Percentiles rank a stretch among this genome's conserved stretches.
Evolutionary conservation across 1,140 invertebrate species (phyloP).

Genomic region (Trypoxylus dichotomus): DNA sequence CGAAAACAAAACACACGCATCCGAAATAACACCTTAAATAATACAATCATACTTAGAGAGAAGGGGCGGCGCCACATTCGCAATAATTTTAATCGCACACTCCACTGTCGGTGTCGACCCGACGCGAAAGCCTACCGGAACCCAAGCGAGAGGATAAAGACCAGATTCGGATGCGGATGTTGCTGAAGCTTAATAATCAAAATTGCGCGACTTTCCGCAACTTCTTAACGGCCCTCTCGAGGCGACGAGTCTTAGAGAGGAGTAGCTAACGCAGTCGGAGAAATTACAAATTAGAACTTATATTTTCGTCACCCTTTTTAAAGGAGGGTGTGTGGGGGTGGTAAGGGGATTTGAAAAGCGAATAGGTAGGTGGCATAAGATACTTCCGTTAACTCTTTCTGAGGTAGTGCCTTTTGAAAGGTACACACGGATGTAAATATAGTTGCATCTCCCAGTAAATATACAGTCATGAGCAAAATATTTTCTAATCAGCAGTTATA

Average conservation of each 20-base stretch:
- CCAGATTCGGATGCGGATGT: conserved; percentile 9
- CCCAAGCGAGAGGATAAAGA: background rate
- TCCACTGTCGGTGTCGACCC: background rate
- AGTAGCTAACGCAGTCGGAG: conserved; percentile 1
- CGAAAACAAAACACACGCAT: conserved; percentile 11
- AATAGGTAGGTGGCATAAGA: background rate
- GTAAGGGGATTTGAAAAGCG: background rate
- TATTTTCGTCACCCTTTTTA: conserved; percentile 19
- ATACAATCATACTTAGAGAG: conserved; percentile 17
- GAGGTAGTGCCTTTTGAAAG: too few relatives aligned
- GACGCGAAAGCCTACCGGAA: background rate
- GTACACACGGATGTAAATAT: too few relatives aligned
- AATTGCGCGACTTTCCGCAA: conserved; percentile 18
- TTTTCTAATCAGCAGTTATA: too few relatives aligned
- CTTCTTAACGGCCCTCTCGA: conserved; percentile 18
- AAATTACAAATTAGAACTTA: conserved; percentile 15
- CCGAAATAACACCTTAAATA: conserved; percentile 17
- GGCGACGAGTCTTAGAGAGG: background rate
- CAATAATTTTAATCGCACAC: conserved; percentile 11
- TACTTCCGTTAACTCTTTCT: too few relatives aligned
- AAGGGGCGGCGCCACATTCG: background rate
- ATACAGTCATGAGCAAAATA: too few relatives aligned
- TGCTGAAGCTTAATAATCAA: conserved; percentile 14
- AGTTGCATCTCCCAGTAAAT: too few relatives aligned
- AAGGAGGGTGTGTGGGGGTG: background rate